Evolutionary conservation across 1,140 invertebrate species (phyloP).

Genomic region (Oryctes rhinoceros): DNA sequence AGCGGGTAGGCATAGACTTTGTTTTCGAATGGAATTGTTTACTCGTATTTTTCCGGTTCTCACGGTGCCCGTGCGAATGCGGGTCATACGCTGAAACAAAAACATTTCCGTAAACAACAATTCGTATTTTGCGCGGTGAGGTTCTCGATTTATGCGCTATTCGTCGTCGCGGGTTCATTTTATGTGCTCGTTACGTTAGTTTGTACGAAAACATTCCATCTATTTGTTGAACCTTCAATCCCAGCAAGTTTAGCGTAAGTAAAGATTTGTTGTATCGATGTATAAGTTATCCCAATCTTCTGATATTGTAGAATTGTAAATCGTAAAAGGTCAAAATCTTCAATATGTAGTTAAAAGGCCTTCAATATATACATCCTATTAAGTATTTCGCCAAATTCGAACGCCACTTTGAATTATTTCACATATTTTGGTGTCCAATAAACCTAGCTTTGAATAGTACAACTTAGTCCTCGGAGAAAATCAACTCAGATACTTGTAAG

Average conservation of each 20-base stretch:
- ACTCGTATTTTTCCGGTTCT: conserved; percentile 11
- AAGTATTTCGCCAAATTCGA: too few species aligned
- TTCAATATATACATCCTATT: too few species aligned
- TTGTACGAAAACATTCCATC: not conserved
- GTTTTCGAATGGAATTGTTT: not conserved
- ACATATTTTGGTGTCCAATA: too few species aligned
- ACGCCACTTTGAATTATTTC: too few species aligned
- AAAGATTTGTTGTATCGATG: too few species aligned
- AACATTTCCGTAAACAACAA: conserved; percentile 28
- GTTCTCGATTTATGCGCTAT: not conserved
- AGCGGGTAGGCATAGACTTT: not conserved
- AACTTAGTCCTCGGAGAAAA: too few species aligned
- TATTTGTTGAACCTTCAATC: conserved; percentile 12
- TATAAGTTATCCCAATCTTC: too few species aligned
- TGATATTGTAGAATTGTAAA: too few species aligned
- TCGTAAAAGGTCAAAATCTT: too few species aligned
- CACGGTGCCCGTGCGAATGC: not conserved
- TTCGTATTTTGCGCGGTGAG: not conserved
- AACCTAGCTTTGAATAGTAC: too few species aligned
- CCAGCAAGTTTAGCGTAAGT: not conserved
- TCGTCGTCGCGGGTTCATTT: not conserved
- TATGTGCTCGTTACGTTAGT: not conserved
- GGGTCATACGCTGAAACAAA: not conserved
- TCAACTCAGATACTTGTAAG: too few species aligned
- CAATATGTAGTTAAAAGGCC: too few species aligned